Evolutionary conservation across 1,140 invertebrate genomes (phyloP).

Genomic region (Stegodyphus mimosarum): DNA sequence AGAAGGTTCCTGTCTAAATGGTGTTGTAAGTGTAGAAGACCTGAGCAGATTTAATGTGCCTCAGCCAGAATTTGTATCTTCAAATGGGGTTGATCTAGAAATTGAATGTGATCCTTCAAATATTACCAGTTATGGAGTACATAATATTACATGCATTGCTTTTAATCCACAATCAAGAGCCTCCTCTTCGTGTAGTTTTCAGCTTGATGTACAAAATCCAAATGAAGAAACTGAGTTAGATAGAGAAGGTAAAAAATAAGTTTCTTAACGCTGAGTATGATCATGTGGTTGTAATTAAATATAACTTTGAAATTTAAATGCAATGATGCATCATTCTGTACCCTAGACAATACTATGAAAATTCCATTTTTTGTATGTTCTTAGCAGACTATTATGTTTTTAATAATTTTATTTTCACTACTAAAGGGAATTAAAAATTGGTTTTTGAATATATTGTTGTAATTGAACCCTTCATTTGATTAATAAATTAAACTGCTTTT

Average conservation of each 20-base stretch:
- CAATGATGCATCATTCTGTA: background rate
- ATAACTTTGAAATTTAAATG: no score
- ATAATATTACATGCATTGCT: slow-evolving; percentile 20
- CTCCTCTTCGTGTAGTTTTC: background rate
- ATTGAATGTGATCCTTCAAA: background rate
- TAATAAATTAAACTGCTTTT: no score
- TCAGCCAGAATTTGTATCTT: slow-evolving; percentile 18
- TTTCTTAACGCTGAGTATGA: no score
- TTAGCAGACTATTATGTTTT: background rate
- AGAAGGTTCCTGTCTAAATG: slow-evolving; percentile 17
- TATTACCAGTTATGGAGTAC: background rate
- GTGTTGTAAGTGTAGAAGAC: slow-evolving; percentile 4
- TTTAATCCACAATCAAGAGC: slow-evolving; percentile 18
- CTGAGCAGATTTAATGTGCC: background rate
- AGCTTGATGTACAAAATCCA: slow-evolving; percentile 8
- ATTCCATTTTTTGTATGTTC: background rate
- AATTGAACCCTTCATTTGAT: no score
- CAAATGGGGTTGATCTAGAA: slow-evolving; percentile 19
- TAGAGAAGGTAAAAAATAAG: background rate
- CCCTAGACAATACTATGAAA: background rate
- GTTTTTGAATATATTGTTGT: no score
- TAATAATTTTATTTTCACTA: background rate
- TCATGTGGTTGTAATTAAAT: no score
- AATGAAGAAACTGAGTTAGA: background rate
- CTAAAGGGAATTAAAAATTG: background rate